Evolutionary conservation across 2,113 vertebrate genomes (phyloP), one percentile per base, ranked within the genome.

Genomic region (Dissostichus mawsoni): DNA sequence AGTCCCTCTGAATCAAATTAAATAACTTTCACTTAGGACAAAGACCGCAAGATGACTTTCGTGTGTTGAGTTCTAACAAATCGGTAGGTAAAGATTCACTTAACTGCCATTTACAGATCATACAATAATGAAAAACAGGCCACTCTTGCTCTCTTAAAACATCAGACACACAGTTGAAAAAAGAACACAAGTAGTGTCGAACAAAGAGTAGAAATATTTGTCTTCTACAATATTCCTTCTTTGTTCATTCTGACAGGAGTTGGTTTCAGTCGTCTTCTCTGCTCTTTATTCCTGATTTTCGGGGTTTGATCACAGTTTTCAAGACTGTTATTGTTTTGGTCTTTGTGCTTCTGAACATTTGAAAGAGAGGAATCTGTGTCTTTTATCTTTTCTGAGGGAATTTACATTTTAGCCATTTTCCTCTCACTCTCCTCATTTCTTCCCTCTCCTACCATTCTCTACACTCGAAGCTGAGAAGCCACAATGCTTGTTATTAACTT

Each of bases 401-500:
- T n/a, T 23, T 48, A 41, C 47, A 62, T 62, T 41, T 44, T 29
- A 59, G 52, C 68, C 8, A 10, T 57, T 55, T 56, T 47, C 29
- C 44, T n/a, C 53, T 20, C 16, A 23, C 65, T 47, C 57, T 50
- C 82, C 82, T 78, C 57, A 68, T 85, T 76, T 78, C 66, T 74
- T 44, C 52, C 72, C 58, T 52, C 47, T 16, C 74, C 70, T 47
- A 18, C 75, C 50, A 67, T 78, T 74, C 78, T 53, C 70, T 76
- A 69, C 45, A 68, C 66, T 79, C 78, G 16, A n/a, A 73, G 73
- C 75, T 71, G 81, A 84, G 74, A 29, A 84, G 83, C 83, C 76
- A 84, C 86, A 86, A 86, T 80, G 71, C 87, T 88, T 83, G 83
- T 85, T 85, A 90, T 93, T 90, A 91, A 83, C 82, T 89, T 85